These are phyloP conservation scores for Zaprionus camerounensis DNA, from an alignment of 1,140 invertebrate genomes.

Conservation along the genomic window DNA sequence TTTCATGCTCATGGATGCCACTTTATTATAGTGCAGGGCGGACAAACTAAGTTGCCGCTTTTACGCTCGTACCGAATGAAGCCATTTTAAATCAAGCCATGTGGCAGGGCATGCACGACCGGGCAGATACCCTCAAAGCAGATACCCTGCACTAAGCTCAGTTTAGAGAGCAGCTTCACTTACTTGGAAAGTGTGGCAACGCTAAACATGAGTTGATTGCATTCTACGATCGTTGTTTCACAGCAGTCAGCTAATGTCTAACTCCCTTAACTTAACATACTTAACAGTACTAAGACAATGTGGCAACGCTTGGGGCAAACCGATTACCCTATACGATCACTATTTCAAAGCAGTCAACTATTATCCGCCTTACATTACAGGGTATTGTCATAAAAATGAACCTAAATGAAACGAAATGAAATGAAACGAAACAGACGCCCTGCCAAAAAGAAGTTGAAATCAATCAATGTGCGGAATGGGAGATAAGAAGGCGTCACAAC, in stretches of 20 bases:
- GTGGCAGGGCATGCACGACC: neutral
- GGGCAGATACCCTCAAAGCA: neutral
- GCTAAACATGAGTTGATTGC: neutral
- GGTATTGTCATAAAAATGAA: slow-evolving; percentile 18
- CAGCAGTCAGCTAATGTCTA: slow-evolving; percentile 17
- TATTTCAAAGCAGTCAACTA: slow-evolving; percentile 23
- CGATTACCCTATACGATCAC: neutral
- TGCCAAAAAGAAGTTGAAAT: slow-evolving; percentile 44
- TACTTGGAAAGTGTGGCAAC: neutral
- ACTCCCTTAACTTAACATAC: neutral
- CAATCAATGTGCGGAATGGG: slow-evolving; percentile 55
- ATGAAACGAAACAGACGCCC: slow-evolving; percentile 20
- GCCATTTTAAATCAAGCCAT: slow-evolving; percentile 44
- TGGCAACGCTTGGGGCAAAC: neutral
- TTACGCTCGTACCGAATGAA: slow-evolving; percentile 28
- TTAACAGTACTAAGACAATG: neutral
- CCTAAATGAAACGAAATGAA: slow-evolving; percentile 9
- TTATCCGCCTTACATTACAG: neutral
- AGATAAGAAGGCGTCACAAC: slow-evolving; percentile 16
- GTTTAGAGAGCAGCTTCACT: neutral
- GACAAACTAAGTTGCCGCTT: slow-evolving; percentile 44
- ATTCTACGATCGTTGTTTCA: slow-evolving; percentile 10
- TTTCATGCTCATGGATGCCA: slow-evolving; percentile 51
- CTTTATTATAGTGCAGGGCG: slow-evolving; percentile 54
- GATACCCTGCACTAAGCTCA: neutral